Evolutionary conservation across 2,113 vertebrate species (phyloP).

Genomic region (Phrynosoma blainvillii): DNA sequence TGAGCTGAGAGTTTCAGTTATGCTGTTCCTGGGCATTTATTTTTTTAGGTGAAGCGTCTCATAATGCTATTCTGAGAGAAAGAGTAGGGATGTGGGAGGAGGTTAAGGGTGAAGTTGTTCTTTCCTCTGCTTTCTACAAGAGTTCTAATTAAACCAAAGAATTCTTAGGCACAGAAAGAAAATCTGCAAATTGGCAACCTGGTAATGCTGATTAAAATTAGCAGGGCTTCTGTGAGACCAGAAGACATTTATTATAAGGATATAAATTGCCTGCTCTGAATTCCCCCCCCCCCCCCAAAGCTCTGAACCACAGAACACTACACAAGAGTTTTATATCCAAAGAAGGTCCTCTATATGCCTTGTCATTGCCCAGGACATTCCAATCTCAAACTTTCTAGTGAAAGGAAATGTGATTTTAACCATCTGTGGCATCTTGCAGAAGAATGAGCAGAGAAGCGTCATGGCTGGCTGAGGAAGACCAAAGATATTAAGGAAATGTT

Average conservation of each 20-base stretch:
- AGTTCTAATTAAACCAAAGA: background rate
- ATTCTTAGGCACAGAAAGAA: background rate
- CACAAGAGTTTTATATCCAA: background rate
- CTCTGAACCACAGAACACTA: background rate
- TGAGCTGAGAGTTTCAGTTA: background rate
- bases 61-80: background rate
- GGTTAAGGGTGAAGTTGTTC: background rate
- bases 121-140: background rate
- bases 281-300: background rate
- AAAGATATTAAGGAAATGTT: background rate
- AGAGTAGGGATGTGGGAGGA: background rate
- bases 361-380: background rate
- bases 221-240: fast-evolving
- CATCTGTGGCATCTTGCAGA: background rate
- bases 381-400: background rate
- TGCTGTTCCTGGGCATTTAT: background rate
- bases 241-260: constrained; percentile 11
- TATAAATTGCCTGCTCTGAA: background rate
- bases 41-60: background rate
- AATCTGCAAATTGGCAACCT: background rate
- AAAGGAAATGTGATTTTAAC: background rate
- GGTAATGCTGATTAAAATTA: background rate
- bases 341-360: background rate
- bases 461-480: fast-evolving
- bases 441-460: constrained; percentile 1